Percentiles rank a stretch among this genome's conserved stretches.
Conservation (phyloP, 1,140 invertebrate genomes). For the Aphis gossypii region DNA sequence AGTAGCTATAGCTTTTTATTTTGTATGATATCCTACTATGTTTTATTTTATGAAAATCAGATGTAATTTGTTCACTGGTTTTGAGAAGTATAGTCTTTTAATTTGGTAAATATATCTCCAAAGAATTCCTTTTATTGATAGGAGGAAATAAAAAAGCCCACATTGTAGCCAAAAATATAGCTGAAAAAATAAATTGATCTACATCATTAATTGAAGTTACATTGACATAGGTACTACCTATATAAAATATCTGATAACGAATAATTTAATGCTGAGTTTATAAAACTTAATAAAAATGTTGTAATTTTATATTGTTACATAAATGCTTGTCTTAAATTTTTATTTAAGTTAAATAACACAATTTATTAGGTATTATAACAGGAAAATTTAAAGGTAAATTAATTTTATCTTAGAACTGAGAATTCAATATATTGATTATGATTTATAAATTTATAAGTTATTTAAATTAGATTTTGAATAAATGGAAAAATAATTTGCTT, state of each 20-base stretch:
- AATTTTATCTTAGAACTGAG: no score
- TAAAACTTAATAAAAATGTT: background rate
- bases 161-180: conserved; percentile 1
- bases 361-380: no score
- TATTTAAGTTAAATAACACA: no score
- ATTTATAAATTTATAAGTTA: no score
- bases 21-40: background rate
- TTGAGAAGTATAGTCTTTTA: background rate
- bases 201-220: background rate
- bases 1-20: background rate
- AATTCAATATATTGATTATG: no score
- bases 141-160: background rate
- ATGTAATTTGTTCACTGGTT: background rate
- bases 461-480: no score
- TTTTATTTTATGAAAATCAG: background rate
- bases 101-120: background rate
- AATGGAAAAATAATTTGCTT: no score
- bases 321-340: no score
- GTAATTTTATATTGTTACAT: background rate
- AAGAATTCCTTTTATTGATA: background rate
- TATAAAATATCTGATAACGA: background rate
- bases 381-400: no score
- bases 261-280: background rate
- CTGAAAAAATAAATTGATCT: background rate
- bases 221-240: background rate